Base-by-base conservation (phyloP, 2,888 invertebrate genomes). In the Agonopterix subpropinquella region DNA sequence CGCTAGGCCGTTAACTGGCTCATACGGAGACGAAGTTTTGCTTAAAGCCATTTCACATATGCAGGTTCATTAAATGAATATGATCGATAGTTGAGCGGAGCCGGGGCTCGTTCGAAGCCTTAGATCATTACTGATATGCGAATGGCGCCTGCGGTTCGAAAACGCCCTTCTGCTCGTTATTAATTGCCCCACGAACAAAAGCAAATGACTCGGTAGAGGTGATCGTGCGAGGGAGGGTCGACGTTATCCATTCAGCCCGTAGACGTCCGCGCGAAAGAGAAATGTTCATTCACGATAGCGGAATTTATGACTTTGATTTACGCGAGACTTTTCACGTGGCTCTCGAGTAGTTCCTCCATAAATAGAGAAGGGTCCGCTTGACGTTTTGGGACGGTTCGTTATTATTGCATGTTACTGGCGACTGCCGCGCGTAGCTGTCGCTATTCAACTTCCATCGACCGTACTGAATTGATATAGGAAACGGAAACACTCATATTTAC, bases 251-350 rank as follows among this genome's bases (percentile, higher is more conserved):
- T 87, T 86, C 84, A 85, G 67, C 73, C 76, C 72, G 76, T 79
- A 83, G 86, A 85, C 85, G 82, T 82, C 80, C 80, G 77, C 77
- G 72, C 62, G 58, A 65, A 84, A 85, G 87, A 86, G 87, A 86
- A 86, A 87, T 87, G 85, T 85, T 85, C 86, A 84, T 85, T 85
- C 84, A 84, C 82, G 86, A 86, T 87, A 86, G 82, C 71, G 77
- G 79, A 83, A 88, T 87, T 87, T 86, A 86, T 86, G 84, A 80
- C 80, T 83, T 84, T 84, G 84, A 86, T 86, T 86, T 86, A 85
- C 81, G 82, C 73, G 72, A 71, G 80, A 82, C 73, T 85, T 84
- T 82, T 82, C 80, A 77, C 80, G 77, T 76, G 72, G 74, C 70
- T 69, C 75, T 62, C 66, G 63, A 55, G 59, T 65, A 71, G 67